phyloP scores from a whole-genome alignment of 2,888 invertebrate species.

The Hirtodrosophila alboralis region DNA sequence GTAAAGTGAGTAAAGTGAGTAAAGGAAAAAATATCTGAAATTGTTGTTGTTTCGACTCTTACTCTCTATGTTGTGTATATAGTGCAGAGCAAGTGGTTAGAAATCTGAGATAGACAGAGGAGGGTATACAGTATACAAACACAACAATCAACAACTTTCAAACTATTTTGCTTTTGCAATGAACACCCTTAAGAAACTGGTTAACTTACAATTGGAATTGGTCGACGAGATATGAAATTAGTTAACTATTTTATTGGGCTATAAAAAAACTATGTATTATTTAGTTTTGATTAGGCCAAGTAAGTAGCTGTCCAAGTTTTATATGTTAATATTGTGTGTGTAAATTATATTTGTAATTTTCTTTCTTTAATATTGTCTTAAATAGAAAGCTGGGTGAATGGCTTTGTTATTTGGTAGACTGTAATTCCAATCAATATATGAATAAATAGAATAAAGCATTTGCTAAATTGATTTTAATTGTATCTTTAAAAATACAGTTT shows the following conservation, averaged over 20 bases:
- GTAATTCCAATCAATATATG: no score
- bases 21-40: conserved; percentile 59
- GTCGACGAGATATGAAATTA: background rate
- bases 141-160: conserved; percentile 40
- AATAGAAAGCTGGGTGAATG: no score
- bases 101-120: background rate
- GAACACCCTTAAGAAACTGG: conserved; percentile 11
- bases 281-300: background rate
- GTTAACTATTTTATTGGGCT: no score
- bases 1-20: conserved; percentile 49
- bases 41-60: conserved; percentile 27
- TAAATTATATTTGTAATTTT: no score
- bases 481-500: no score
- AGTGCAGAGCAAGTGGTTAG: conserved; percentile 5
- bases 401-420: no score
- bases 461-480: no score
- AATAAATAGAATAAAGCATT: no score
- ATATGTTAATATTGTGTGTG: no score
- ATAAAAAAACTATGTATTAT: background rate
- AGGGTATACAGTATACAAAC: conserved; percentile 13
- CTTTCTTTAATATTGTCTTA: no score
- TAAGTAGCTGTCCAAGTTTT: no score
- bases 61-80: background rate
- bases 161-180: conserved; percentile 24
- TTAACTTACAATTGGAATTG: background rate